phyloP scores from a whole-genome alignment of 2,113 vertebrate genomes.

The Actinemys pallida region DNA sequence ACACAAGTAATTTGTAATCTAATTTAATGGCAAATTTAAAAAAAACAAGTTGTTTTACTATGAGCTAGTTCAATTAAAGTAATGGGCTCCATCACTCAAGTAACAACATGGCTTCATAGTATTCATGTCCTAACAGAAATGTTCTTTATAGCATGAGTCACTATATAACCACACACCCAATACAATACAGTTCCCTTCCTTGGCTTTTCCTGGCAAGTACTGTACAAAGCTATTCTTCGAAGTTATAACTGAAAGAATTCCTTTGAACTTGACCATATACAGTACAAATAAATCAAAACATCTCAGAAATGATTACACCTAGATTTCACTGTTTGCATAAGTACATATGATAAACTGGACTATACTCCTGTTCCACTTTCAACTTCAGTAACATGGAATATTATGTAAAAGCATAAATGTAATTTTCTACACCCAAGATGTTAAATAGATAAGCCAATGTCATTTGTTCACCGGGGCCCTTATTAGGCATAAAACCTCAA shows the following conservation, averaged over 20 bases:
- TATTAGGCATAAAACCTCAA: background rate
- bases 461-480: background rate
- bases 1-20: background rate
- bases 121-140: background rate
- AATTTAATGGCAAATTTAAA: background rate
- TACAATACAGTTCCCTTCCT: background rate
- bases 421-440: slow-evolving; percentile 35
- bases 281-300: slow-evolving; percentile 51
- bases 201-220: background rate
- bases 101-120: background rate
- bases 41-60: background rate
- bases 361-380: background rate
- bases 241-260: background rate
- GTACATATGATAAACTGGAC: slow-evolving; percentile 16
- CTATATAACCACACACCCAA: fast-evolving
- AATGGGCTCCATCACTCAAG: background rate
- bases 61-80: fast-evolving
- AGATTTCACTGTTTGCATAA: slow-evolving; percentile 38
- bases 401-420: slow-evolving; percentile 22
- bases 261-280: background rate
- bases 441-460: slow-evolving; percentile 28
- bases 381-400: background rate
- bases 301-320: background rate
- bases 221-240: background rate
- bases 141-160: fast-evolving